Conservation (phyloP, 1,140 invertebrate species). For the Dreissena rostriformis region DNA sequence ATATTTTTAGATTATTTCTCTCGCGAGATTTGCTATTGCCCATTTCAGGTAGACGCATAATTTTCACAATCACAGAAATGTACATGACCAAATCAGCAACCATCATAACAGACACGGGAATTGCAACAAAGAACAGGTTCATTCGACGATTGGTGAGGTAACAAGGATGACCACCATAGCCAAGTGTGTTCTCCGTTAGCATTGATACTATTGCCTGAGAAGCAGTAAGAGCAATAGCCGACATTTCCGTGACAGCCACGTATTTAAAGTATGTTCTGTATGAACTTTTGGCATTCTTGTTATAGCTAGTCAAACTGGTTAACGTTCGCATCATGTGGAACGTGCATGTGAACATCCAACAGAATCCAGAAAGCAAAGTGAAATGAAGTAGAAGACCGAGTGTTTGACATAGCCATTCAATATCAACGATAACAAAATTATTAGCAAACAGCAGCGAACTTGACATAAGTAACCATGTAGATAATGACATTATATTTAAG, state of each 20-base stretch:
- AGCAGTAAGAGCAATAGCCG: slow-evolving; percentile 11
- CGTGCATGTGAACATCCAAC: slow-evolving; percentile 49
- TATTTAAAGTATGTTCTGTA: background rate
- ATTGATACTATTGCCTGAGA: slow-evolving; percentile 15
- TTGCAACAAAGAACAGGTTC: slow-evolving; percentile 30
- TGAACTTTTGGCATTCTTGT: background rate
- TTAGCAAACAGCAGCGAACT: slow-evolving; percentile 4
- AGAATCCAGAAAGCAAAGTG: slow-evolving; percentile 13
- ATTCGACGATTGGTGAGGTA: slow-evolving; percentile 19
- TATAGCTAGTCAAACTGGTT: background rate
- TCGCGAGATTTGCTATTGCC: slow-evolving; percentile 9
- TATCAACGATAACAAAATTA: background rate
- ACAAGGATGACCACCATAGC: slow-evolving; percentile 20
- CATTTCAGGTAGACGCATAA: background rate
- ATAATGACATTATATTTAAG: slow-evolving; percentile 6
- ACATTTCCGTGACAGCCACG: slow-evolving; percentile 2
- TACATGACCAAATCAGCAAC: slow-evolving; percentile 31
- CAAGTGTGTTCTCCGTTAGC: background rate
- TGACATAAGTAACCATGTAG: background rate
- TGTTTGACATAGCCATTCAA: background rate
- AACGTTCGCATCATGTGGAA: slow-evolving; percentile 40
- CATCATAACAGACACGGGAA: slow-evolving; percentile 5
- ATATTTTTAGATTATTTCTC: slow-evolving; percentile 23
- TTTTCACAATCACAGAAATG: background rate
- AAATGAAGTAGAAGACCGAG: slow-evolving; percentile 30